phyloP scores from a whole-genome alignment of 2,797 vertebrate genomes.

The Ctenosaura bakeri region DNA sequence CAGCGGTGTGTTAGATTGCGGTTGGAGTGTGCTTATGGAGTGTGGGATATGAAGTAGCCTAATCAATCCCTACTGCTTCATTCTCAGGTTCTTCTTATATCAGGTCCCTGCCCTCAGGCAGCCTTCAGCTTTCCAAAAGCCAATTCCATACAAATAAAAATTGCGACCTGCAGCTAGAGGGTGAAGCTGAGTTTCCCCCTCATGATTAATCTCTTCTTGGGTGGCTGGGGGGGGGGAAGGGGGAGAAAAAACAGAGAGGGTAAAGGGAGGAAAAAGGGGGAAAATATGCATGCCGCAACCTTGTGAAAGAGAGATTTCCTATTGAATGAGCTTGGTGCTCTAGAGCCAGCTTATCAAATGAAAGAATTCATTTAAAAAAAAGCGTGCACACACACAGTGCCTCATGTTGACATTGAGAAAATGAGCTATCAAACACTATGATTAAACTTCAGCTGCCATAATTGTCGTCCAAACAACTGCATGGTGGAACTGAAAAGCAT shows the following conservation, averaged over 20 bases:
- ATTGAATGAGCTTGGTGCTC: constrained; percentile 88
- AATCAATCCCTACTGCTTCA: constrained; percentile 99
- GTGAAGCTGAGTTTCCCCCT: constrained; percentile 97
- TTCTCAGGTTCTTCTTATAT: constrained; percentile 99
- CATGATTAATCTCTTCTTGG: constrained; percentile 99
- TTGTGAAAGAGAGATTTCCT: constrained; percentile 87
- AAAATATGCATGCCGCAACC: constrained; percentile 88
- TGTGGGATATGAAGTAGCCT: constrained; percentile 98
- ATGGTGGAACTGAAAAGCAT: constrained; percentile 82
- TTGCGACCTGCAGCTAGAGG: constrained; percentile 98
- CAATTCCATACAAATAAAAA: constrained; percentile 99
- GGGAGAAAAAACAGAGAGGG: neutral
- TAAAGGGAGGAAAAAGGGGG: constrained; percentile 72
- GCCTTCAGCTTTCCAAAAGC: constrained; percentile 98
- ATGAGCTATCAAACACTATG: constrained; percentile 90
- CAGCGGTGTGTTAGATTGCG: constrained; percentile 99
- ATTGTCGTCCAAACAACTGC: constrained; percentile 87
- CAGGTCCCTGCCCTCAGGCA: constrained; percentile 95
- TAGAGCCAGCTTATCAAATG: constrained; percentile 92
- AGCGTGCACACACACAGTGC: constrained; percentile 69
- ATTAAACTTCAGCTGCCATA: constrained; percentile 91
- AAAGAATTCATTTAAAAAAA: constrained; percentile 86
- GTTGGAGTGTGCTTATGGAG: constrained; percentile 98
- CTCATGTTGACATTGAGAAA: constrained; percentile 95
- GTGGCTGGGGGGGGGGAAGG: constrained; percentile 84